Evolutionary conservation across 2,113 vertebrate species (phyloP).

Genomic region (Anguilla japonica): DNA sequence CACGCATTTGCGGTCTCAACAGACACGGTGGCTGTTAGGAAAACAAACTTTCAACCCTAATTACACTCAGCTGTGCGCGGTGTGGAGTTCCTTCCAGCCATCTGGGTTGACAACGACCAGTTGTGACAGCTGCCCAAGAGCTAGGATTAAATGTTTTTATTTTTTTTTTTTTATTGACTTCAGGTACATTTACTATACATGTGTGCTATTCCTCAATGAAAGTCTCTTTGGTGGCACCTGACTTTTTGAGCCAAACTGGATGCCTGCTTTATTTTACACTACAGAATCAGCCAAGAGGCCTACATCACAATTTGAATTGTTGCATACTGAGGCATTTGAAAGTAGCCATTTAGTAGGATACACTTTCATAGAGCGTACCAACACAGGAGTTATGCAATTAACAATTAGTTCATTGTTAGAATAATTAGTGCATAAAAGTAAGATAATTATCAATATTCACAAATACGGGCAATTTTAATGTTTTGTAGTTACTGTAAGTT

Average conservation of each 20-base stretch:
- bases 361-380: too few species aligned
- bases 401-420: background rate
- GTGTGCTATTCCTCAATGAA: background rate
- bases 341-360: too few species aligned
- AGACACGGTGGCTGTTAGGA: constrained; percentile 24
- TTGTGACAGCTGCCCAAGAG: constrained; percentile 47
- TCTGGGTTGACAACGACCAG: constrained; percentile 31
- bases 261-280: background rate
- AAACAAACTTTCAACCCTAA: constrained; percentile 44
- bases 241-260: background rate
- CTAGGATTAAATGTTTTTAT: constrained; percentile 41
- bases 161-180: constrained; percentile 21
- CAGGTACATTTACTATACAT: background rate
- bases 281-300: background rate
- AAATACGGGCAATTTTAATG: background rate
- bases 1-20: constrained; percentile 29
- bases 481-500: background rate
- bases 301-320: background rate
- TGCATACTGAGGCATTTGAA: background rate
- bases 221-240: background rate
- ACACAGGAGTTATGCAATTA: background rate
- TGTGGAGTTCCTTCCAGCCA: constrained; percentile 3
- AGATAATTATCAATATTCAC: background rate
- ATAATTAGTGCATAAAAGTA: background rate
- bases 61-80: constrained; percentile 16